Conservation (phyloP, 2,113 vertebrate species). For the Willisornis vidua region DNA sequence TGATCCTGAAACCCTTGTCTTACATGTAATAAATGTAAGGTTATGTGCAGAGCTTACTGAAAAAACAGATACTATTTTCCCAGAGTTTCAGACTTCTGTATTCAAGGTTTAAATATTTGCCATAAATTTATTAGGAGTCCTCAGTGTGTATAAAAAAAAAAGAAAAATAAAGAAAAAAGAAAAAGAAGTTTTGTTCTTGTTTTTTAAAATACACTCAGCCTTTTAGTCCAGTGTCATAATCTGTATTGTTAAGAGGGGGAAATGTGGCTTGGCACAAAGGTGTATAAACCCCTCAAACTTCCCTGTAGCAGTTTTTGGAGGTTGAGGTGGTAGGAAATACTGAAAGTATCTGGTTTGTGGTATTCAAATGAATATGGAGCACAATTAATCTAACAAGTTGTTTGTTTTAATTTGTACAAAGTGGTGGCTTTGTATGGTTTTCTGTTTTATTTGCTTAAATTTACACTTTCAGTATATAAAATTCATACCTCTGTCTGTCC, state of each 20-base stretch:
- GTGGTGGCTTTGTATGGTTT: neutral
- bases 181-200: neutral
- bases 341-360: neutral
- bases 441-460: constrained; percentile 36
- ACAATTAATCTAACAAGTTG: neutral
- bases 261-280: neutral
- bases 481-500: neutral
- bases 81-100: neutral
- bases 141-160: neutral
- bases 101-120: neutral
- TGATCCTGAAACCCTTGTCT: neutral
- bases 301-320: neutral
- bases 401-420: neutral
- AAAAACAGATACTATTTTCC: neutral
- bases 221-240: neutral
- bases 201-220: neutral
- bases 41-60: neutral
- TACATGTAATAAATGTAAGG: neutral
- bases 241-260: neutral
- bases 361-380: neutral
- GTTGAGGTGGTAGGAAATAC: neutral
- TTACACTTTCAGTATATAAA: constrained; percentile 43
- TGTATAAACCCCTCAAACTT: neutral
- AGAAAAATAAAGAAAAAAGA: too few relatives aligned
- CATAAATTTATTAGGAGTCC: neutral